Base-by-base conservation (phyloP, 1,140 invertebrate species). In the Lordiphosa mommai region DNA sequence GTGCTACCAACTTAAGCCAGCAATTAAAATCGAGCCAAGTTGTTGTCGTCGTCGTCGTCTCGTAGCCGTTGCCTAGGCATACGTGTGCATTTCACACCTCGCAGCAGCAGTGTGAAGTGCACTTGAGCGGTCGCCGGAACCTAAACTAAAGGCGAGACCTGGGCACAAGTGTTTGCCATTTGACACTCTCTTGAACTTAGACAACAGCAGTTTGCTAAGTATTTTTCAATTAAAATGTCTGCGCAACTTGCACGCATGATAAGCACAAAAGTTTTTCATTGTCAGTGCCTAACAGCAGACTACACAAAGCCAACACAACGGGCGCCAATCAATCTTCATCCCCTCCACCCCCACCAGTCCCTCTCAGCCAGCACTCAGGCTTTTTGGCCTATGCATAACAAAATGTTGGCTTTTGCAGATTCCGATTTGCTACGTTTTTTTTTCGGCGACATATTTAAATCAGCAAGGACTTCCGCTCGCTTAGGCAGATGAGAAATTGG, bases 181-280 rank as follows among this genome's bases (percentile, higher is more conserved):
- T 69, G 73, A 72, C 73, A 79, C 73, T 79, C 55, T 47, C 55
- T 72, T 71, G 37, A 61, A 67, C 60, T 51, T 69, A 50, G 47
- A 49, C 50, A 37, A 48, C 44, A 49, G 47, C 48, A 79, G 48
- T 80, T 84, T 58, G 43, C 61, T 61, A 84, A 84, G 77, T 84
- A 84, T 82, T 82, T 72, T 82, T 77, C 77, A 82, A 82, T 82
- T 84, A 84, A 84, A 82, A 72, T 57, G 77, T 64, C 72, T 67
- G 33, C 47, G 66, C 53, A 82, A 76, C 74, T 74, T 74, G 76
- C 74, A 80, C 74, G 74, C 74, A 82, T 76, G 74, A 80, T 80
- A 71, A 82, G 72, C 67, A 65, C 48, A 72, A 82, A 82, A 82
- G 59, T 82, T 84, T 44, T 52, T 58, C 72, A 72, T 67, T 84